These are phyloP conservation scores for Mustela lutreola DNA, from an alignment of 2,113 vertebrate genomes.

Conservation along the genomic window DNA sequence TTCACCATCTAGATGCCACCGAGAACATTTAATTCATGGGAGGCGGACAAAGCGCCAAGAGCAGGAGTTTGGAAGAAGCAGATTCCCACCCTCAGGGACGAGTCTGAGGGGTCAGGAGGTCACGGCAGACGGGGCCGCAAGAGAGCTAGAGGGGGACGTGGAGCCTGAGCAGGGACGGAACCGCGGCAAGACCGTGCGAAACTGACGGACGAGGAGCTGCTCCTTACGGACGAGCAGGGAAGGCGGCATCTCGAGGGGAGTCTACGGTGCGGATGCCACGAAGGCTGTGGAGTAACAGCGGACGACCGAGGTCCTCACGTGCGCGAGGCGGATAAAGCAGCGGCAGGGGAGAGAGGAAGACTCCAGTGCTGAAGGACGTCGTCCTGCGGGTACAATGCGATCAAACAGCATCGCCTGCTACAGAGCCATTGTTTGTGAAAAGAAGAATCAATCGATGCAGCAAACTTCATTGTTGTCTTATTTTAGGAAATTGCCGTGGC, in stretches of 20 bases:
- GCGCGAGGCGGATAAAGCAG: not conserved
- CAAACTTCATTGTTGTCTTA: not conserved
- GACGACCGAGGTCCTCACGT: not conserved
- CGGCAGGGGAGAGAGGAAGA: not conserved
- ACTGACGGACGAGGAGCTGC: not conserved
- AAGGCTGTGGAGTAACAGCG: not conserved
- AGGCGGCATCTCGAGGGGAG: not conserved
- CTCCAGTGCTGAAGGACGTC: not conserved
- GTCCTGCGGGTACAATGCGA: not conserved
- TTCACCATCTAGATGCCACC: not conserved
- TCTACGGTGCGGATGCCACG: not conserved
- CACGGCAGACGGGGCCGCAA: not conserved
- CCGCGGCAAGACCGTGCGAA: accelerated
- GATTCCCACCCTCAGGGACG: not conserved
- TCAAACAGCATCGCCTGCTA: not conserved
- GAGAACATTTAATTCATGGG: not conserved
- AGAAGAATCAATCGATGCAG: too few species aligned
- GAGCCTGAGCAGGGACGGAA: not conserved
- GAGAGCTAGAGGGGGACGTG: not conserved
- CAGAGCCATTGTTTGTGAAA: not conserved
- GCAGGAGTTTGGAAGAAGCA: not conserved
- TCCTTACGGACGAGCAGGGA: not conserved
- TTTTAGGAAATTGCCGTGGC: not conserved
- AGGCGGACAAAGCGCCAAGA: not conserved
- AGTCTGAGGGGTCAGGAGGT: not conserved